Base-by-base conservation (phyloP, 2,797 vertebrate genomes). In the Phalloptychus januarius region DNA sequence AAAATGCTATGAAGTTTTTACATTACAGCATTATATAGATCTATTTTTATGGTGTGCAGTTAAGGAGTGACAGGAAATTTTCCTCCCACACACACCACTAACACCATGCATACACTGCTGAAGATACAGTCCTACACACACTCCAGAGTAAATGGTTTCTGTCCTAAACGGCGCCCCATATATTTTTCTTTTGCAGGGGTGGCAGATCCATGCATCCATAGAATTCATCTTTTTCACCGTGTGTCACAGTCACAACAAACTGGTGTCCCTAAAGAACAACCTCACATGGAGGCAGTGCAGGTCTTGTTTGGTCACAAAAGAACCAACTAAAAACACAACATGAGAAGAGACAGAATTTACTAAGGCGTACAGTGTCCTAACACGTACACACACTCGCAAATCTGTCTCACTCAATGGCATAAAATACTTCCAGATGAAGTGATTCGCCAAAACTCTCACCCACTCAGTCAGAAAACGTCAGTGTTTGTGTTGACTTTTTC, bases 401-500 rank as follows among this genome's bases (percentile, higher is more conserved):
- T 69, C 10, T n/a, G 11, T 40, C 23, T 44, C 38, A 44, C 44
- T 69, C 38, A 44, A n/a, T n/a, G 25, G n/a, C 18, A 78, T 77
- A 79, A 77, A 65, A 45, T 42, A 76, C 76, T 75, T 83, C 79
- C 6, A 56, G 42, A 84, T 74, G 33, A 87, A 79, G 74, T 79
- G 46, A 82, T 72, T 48, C 7, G 42, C n/a, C 80, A 44, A 79
- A 83, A 83, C 63, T 82, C 79, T 80, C 72, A 79, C 78, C 77
- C 77, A 81, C 79, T 84, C 77, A 67, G 79, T 70, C 72, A 80
- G 61, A 75, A 50, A 80, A 56, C 82, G 75, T 77, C 71, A 86
- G 79, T 56, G 79, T 75, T 78, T 75, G 54, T 85, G 75, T 79
- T 80, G 76, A 72, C 54, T 79, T 76, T 80, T 85, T 85, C 75